Conservation (phyloP, 1,140 invertebrate genomes). For the Aphis gossypii region DNA sequence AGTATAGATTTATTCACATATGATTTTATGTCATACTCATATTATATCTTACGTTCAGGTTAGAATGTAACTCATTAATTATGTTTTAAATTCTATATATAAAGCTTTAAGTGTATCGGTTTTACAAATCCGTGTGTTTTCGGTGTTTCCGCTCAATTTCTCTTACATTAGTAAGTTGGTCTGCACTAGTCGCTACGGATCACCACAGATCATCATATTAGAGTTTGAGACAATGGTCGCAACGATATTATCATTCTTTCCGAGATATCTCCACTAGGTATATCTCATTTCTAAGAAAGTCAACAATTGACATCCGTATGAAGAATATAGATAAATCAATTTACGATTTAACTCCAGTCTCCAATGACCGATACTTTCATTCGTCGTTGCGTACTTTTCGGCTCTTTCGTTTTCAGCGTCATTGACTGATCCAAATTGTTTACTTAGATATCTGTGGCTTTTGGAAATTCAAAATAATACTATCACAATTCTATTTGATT, state of each 20-base stretch:
- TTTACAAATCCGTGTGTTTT: no score
- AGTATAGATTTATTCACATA: neutral
- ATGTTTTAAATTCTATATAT: no score
- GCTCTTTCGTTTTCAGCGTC: neutral
- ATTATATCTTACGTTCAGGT: no score
- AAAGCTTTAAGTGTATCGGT: no score
- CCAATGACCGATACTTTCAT: neutral
- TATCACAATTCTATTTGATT: slow-evolving; percentile 58
- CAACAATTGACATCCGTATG: neutral
- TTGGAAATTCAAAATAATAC: slow-evolving; percentile 62
- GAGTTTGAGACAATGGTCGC: neutral
- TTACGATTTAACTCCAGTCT: neutral
- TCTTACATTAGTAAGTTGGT: no score
- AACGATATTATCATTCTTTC: neutral
- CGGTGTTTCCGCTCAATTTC: no score
- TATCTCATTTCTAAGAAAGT: neutral
- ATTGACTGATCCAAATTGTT: neutral
- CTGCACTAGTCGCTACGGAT: neutral
- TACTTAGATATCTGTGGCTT: slow-evolving; percentile 63
- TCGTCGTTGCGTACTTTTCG: neutral
- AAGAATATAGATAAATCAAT: neutral
- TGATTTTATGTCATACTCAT: neutral
- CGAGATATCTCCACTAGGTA: neutral
- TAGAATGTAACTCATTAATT: no score
- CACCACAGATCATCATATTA: neutral